Conservation (phyloP, 2,113 vertebrate genomes). For the Periophthalmus modestus region DNA sequence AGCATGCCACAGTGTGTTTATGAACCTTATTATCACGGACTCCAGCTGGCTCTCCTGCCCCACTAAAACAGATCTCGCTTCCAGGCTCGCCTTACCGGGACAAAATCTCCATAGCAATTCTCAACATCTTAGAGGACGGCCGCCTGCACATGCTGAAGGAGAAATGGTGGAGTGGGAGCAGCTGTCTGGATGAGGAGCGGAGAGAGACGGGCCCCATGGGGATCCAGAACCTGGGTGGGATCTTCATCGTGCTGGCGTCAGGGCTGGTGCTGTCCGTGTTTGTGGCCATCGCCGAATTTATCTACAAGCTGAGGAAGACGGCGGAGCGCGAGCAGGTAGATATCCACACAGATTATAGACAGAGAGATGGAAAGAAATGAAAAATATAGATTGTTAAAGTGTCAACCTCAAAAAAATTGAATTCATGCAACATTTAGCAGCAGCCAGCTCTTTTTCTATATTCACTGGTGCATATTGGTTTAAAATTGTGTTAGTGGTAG, state of each 20-base stretch:
- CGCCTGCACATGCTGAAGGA: conserved; percentile 95
- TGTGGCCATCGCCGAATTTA: conserved; percentile 95
- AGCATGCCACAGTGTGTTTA: conserved; percentile 48
- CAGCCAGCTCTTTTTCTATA: no score
- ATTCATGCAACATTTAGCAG: background rate
- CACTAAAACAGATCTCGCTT: conserved; percentile 58
- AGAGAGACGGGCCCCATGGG: conserved; percentile 93
- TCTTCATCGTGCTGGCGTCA: conserved; percentile 95
- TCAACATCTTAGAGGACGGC: conserved; percentile 95
- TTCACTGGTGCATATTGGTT: no score
- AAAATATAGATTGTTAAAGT: no score
- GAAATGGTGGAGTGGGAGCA: conserved; percentile 95
- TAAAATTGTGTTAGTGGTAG: no score
- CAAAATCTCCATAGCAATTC: conserved; percentile 97
- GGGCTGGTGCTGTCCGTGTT: conserved; percentile 93
- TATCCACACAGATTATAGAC: conserved; percentile 33
- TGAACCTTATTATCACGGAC: conserved; percentile 60
- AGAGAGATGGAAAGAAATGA: background rate
- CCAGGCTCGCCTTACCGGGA: conserved; percentile 96
- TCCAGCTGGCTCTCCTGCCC: conserved; percentile 59
- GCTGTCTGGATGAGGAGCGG: conserved; percentile 90
- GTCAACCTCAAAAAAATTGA: background rate
- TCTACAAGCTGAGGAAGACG: conserved; percentile 95
- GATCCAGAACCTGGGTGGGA: conserved; percentile 95
- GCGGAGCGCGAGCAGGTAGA: conserved; percentile 92